These are phyloP conservation scores for honey bee (Apis mellifera) DNA, from an alignment of 1,140 invertebrate species.

Conservation along the genomic window Amel_HAv3.1 CM009933.2:10163501-10164000, in stretches of 20 bases:
- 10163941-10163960: neutral
- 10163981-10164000: neutral
- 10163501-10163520: too few relatives aligned
- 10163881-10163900: neutral
- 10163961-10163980: neutral
- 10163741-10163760: neutral
- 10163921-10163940: neutral
- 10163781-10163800: neutral
- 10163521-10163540: neutral
- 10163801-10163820: neutral
- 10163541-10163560: neutral
- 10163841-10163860: neutral
- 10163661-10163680: too few relatives aligned
- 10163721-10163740: neutral
- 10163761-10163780: neutral
- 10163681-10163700: too few relatives aligned
- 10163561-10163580: neutral
- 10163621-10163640: neutral
- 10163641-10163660: neutral
- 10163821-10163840: neutral
- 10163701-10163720: too few relatives aligned
- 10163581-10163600: neutral
- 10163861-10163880: neutral
- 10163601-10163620: neutral
- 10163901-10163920: neutral